Evolutionary conservation across 2,888 invertebrate species (phyloP), one percentile per base, ranked within the genome.

Genomic region (Ormyrus rosae): DNA sequence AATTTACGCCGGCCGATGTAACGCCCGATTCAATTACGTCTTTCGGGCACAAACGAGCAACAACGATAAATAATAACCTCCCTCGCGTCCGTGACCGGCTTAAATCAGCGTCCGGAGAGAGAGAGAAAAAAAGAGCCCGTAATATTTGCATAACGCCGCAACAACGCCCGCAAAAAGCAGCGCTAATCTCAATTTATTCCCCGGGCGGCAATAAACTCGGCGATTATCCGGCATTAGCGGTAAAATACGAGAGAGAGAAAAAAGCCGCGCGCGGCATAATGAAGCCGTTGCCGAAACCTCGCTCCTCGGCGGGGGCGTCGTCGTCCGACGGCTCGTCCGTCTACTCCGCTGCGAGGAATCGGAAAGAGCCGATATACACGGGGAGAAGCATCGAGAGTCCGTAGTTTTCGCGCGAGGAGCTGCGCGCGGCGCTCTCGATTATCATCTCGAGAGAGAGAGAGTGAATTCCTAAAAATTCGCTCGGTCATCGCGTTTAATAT

Each of bases 401-500:
- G 34, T 6, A 19, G 34, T 10, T 60, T 60, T 60, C 60, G 60
- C 13, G 51, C 51, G 10, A n/a, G 1, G 19, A 7, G n/a, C n/a
- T 0, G 34, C 6, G n/a, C 34, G 60, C 60, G 19, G 34, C 60
- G 60, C 34, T 19, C 60, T 60, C 34, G 60, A 56, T 60, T 5
- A 6, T 6, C 11, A 2, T 19, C 60, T n/a, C 46, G 61, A 63
- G 61, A 19, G 8, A 2, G 19, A 19, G 11, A 19, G 55, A 11
- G 50, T 48, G 13, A 6, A 19, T 9, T n/a, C 9, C 19, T 63
- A 76, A 84, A 85, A 86, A 86, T 86, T 83, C 84, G 86, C 86
- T 83, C 82, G 84, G 88, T 88, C 88, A 88, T 84, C 81, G 84
- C 83, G 83, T 78, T 88, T 88, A 88, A 88, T 88, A 88, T 88